Evolutionary conservation across 2,113 vertebrate species (phyloP), one percentile per base, ranked within the genome.

Genomic region (Myiozetetes cayanensis): DNA sequence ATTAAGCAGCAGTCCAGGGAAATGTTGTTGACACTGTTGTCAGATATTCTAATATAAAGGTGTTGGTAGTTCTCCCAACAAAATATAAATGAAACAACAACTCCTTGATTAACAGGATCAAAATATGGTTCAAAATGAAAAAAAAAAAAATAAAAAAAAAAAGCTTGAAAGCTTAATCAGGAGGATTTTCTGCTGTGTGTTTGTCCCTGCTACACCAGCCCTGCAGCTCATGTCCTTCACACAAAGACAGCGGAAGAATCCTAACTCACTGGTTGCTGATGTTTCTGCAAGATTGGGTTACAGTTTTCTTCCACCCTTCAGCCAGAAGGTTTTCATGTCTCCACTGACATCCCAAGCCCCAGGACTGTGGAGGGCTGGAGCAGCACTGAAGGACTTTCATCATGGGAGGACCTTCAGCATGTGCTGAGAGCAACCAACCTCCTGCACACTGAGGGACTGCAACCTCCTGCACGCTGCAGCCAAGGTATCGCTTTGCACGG

Each of bases 1-100:
- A 92, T 97, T 97, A 97, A 98, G 95, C 78, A 94, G 93, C 85
- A 93, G 93, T 84, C 91, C 94, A 92, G 94, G 96, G 92, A 96
- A 95, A 77, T 19, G 30, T 49, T 90, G 53, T 91, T 91, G 79
- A 83, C 68, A 66, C 31, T 35, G 52, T 63, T 71, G 79, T 92
- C 73, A 95, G 91, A 83, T 49, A 71, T 89, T 84, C 44, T 75
- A 80, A 86, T 79, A 70, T 70, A 89, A 89, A 83, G 47, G 14
- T 63, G 93, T 96, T 94, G 87, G 66, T 84, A 75, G 28, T 52
- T 88, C 75, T 82, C 92, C 87, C 85, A 71, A 39, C 6, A 81
- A 89, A 96, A 61, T 56, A 91, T 7, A 77, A 28, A 70, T 59
- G 39, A 80, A 97, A 97, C 85, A 95, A 89, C 88, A 90, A 90